Evolutionary conservation across 2,888 invertebrate species (phyloP), one percentile per base, ranked within the genome.

Genomic region (Rhagonycha lutea): DNA sequence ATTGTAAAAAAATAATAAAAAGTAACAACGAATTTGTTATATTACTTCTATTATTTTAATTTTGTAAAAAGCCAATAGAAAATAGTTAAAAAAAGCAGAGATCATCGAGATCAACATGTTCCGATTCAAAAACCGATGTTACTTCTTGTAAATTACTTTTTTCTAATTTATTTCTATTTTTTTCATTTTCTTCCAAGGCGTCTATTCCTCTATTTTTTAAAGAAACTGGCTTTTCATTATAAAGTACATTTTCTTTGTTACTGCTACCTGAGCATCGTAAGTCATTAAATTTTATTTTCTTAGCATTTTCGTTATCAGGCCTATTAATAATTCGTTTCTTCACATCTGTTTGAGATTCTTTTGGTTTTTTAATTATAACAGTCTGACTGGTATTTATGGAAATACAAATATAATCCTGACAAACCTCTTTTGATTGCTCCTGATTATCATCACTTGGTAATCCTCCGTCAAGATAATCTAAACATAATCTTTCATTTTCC

Each of bases 1-100:
- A 47, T 65, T 65, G 63, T 65, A 65, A 65, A 65, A 65, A 63
- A n/a, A 65, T 24, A 65, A 65, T 65, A 65, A 65, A 47, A 65
- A 26, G n/a, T 65, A 65, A 65, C 63, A 65, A 65, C 24, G 24
- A 65, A 65, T 65, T 65, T 24, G 63, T 65, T 65, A 26, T 65
- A n/a, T 47, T 3, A n/a, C n/a, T 47, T 47, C n/a, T 11, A 12
- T 12, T 11, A 12, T 12, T 32, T 12, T 32, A 32, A 32, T 32
- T n/a, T n/a, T 32, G 5, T 32, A 26, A 26, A 26, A 26, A 4
- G 7, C 3, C 26, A 5, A 7, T 12, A 47, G 7, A n/a, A 47
- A 47, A 47, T 47, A n/a, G 2, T n/a, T 47, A n/a, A n/a, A 47
- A 47, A 1, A n/a, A n/a, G 8, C n/a, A n/a, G n/a, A 47, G n/a